A percentile compares a stretch with the other conserved stretches of the same genome.
These are phyloP conservation scores for Dolichallabes microphthalmus DNA, from an alignment of 2,113 vertebrate species.

Conservation along the genomic window DNA sequence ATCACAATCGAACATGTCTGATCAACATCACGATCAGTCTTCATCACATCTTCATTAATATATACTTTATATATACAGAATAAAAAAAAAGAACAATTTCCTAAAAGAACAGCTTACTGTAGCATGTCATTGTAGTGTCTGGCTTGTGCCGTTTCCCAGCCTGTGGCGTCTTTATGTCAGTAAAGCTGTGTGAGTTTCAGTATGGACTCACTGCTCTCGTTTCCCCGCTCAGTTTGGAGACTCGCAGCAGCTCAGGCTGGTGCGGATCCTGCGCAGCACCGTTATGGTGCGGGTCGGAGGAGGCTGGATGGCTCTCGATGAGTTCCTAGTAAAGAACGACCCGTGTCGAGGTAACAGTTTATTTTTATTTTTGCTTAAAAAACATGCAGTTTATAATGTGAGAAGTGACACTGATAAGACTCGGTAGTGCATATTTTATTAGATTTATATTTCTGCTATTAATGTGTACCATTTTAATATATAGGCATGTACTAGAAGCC, in stretches of 20 bases:
- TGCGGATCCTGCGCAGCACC: slow-evolving; percentile 93
- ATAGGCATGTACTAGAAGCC: neutral
- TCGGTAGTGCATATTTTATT: neutral
- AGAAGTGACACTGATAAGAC: neutral
- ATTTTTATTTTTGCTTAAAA: neutral
- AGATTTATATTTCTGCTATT: neutral
- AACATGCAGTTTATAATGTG: neutral
- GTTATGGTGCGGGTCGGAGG: slow-evolving; percentile 99
- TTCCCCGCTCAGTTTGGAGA: slow-evolving; percentile 85
- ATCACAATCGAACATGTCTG: neutral
- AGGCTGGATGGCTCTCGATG: slow-evolving; percentile 98
- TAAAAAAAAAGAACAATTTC: neutral
- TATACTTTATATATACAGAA: no score
- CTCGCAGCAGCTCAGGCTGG: slow-evolving; percentile 94
- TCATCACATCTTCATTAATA: neutral
- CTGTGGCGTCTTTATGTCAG: slow-evolving; percentile 25
- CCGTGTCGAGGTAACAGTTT: slow-evolving; percentile 89
- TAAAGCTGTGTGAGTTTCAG: slow-evolving; percentile 13
- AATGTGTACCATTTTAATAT: neutral
- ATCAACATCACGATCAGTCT: neutral
- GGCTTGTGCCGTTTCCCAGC: slow-evolving; percentile 32
- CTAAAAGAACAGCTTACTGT: slow-evolving; percentile 31
- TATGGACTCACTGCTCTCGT: slow-evolving; percentile 18
- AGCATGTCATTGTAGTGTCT: slow-evolving; percentile 16
- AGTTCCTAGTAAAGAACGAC: slow-evolving; percentile 98